phyloP scores from a whole-genome alignment of 2,888 invertebrate genomes.

The Plagodis pulveraria region DNA sequence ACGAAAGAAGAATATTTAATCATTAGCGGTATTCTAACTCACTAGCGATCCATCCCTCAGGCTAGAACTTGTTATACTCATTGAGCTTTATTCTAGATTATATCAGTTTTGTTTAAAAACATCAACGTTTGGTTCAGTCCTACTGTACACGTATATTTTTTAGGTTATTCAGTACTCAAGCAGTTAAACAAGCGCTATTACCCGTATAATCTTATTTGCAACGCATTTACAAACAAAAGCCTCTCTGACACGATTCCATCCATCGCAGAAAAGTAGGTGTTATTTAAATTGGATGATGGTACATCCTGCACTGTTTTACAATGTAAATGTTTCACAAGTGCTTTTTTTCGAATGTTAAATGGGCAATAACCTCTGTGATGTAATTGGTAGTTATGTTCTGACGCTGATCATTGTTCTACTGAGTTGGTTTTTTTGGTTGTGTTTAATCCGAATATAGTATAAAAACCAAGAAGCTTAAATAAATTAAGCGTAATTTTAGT shows the following conservation, averaged over 20 bases:
- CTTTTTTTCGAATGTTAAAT: conserved; percentile 21
- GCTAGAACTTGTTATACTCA: too few species aligned
- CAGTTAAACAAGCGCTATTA: conserved; percentile 39
- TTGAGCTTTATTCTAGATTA: too few species aligned
- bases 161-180: conserved; percentile 11
- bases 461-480: too few species aligned
- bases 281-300: conserved; percentile 37
- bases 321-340: conserved; percentile 18
- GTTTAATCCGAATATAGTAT: too few species aligned
- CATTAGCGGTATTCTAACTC: too few species aligned
- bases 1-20: too few species aligned
- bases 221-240: conserved; percentile 47
- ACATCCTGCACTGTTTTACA: conserved; percentile 22
- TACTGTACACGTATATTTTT: not conserved
- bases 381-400: conserved; percentile 15
- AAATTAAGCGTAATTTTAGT: too few species aligned
- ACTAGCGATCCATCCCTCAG: too few species aligned
- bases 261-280: conserved; percentile 28
- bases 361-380: conserved; percentile 27
- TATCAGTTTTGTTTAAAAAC: too few species aligned
- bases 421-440: not conserved
- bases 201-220: conserved; percentile 44
- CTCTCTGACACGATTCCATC: conserved; percentile 33
- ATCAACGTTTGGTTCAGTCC: not conserved
- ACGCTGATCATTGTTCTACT: conserved; percentile 12